Base-by-base conservation (phyloP, 2,888 invertebrate species). In the Fabriciana adippe region DNA sequence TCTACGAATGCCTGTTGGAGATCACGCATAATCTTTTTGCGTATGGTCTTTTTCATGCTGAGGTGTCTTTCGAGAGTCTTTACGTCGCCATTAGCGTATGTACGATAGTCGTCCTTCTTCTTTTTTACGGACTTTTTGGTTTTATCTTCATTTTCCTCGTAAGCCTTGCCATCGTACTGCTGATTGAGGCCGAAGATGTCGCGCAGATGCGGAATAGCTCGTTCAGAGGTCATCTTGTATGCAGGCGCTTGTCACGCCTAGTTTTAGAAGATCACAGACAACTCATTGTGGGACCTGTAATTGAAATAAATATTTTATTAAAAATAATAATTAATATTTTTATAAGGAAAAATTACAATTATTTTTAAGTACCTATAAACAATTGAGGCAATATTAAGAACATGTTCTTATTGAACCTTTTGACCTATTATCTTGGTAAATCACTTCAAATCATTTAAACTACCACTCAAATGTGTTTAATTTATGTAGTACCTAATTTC, bases 41-140 rank as follows among this genome's bases (percentile, higher is more conserved):
- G 90, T 75, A 97, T 96, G 18, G 96, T 97, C 84, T 97, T 97
- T 92, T 97, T 97, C 97, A 97, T 97, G 82, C 96, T 96, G 78
- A 97, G 93, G 85, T 97, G 96, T 76, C 96, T 92, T 81, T 97
- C 97, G 54, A 97, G 86, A 21, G 96, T 96, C 79, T 95, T 95
- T 55, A 95, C 95, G 82, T 95, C 95, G 62, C 94, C 94, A 79
- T 95, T 95, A 15, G 94, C 92, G 76, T 94, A 92, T 3, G 94
- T 93, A 81, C 95, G 94, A 86, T 93, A 95, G 81, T 96, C 95
- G 74, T 96, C 95, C 79, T 95, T 95, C 78, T 94, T 94, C 78
- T 94, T 94, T 81, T 93, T 94, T 71, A 80, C 78, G 45, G 86
- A 82, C 82, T 94, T 94, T 79, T 94, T 94, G 74, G 89, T 90